Evolutionary conservation across 2,888 invertebrate genomes (phyloP), one percentile per base, ranked within the genome.

Genomic region (Amphimallon solstitiale): DNA sequence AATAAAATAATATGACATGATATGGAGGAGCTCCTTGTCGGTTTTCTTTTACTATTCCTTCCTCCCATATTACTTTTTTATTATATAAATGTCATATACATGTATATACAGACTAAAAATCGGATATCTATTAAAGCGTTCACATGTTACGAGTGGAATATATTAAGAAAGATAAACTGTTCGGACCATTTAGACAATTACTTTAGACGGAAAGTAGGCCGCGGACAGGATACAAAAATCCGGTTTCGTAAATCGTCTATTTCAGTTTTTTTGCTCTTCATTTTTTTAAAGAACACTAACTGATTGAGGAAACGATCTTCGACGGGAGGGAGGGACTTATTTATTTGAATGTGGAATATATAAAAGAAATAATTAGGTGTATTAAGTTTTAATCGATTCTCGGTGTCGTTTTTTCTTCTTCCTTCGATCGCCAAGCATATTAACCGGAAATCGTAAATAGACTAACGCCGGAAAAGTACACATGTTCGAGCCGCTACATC

Each of bases 241-340:
- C 65, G 65, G 65, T 66, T 66, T 59, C 61, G 65, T 66, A 66
- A 65, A 45, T 40, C 59, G 29, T 61, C 61, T 66, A 66, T 66
- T 66, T 66, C 48, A 21, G 65, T 52, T 19, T 49, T 29, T 38
- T 40, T 34, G 29, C 43, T 43, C 14, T 29, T 59, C 23, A 43
- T 49, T 21, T 14, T 21, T 9, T 43, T 43, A 29, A 23, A 17
- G 15, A 23, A 56, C n/a, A 21, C 23, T 29, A 29, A 29, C 29
- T 29, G 29, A 29, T 29, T 23, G 45, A 29, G 43, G 43, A 43
- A 23, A 43, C 14, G 14, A 43, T 14, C 43, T 40, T 29, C 29
- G 29, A 29, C 29, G 17, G 45, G n/a, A n/a, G n/a, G 40, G 43
- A 43, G 56, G 56, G 56, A 34, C 43, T 43, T 59, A 43, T 59